Evolutionary conservation across 2,797 vertebrate species (phyloP), one percentile per base, ranked within the genome.

Genomic region (Mico argentatus): DNA sequence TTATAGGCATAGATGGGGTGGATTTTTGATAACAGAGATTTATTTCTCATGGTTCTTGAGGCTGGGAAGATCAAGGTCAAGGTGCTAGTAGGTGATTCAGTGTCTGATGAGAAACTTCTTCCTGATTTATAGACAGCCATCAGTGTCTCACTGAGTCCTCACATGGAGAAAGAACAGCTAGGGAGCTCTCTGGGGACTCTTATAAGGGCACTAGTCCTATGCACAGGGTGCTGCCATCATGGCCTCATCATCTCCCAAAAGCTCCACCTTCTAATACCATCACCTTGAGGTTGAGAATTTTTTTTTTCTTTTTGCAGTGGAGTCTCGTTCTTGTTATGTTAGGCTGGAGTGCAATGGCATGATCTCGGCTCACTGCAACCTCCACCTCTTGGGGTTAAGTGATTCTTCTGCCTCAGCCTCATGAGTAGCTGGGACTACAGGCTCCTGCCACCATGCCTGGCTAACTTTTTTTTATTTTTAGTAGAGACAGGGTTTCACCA

Each of bases 351-450:
- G 59, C 27, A 33, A 30, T 64, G 59, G 13, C 30, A 3, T 1
- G 27, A 64, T 33, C 30, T 64, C 2, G 2, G 27, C 27, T 64
- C 59, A 33, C 27, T 5, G 59, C 59, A 15, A 64, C 27, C 59
- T 15, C 59, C 0, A 14, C 59, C 30, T 64, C 59, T 30, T 0
- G 0, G 6, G 6, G 33, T 4, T 30, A 64, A 3, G 2, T 30
- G 27, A 64, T 64, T 61, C 59, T 64, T 30, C 59, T 64, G 13
- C 30, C 13, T 64, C 59, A 64, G 13, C 30, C 59, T 64, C 27
- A 27, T 0, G 1, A 64, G 59, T 30, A 33, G 27, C 27, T 33
- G 59, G 27, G 59, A 15, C 59, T 61, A 30, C 27, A 61, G 59
- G 27, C 12, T 30, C 6, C 59, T 3, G 30, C 2, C 30, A 64